Conservation (phyloP, 1,140 invertebrate species). For the Brachionus angularis region DNA sequence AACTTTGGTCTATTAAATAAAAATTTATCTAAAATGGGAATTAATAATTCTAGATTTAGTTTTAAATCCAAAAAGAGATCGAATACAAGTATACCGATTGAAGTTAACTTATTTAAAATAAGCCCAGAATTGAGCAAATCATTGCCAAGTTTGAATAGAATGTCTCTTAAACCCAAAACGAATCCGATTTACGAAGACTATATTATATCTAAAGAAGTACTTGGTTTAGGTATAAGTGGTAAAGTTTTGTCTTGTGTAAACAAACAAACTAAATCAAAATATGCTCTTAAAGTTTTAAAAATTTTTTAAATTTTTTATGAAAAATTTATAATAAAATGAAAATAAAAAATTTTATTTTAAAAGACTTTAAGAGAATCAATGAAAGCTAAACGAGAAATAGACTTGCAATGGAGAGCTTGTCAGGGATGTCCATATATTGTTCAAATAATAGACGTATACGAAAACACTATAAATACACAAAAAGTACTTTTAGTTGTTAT, state of each 20-base stretch:
- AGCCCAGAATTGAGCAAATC: neutral
- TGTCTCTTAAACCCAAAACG: constrained; percentile 58
- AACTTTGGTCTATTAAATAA: too few species aligned
- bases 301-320: too few species aligned
- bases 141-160: neutral
- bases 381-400: constrained; percentile 39
- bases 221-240: constrained; percentile 95
- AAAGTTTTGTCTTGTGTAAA: constrained; percentile 70
- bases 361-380: constrained; percentile 19
- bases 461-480: constrained; percentile 16
- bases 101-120: too few species aligned
- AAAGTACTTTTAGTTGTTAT: constrained; percentile 30
- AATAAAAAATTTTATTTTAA: neutral
- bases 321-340: constrained; percentile 43
- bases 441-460: constrained; percentile 40
- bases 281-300: constrained; percentile 73
- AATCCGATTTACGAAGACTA: constrained; percentile 84
- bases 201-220: constrained; percentile 82
- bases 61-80: too few species aligned
- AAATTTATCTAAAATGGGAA: too few species aligned
- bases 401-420: constrained; percentile 25
- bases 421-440: constrained; percentile 43
- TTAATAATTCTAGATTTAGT: too few species aligned
- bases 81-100: too few species aligned
- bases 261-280: constrained; percentile 69